Base-by-base conservation (phyloP, 2,113 vertebrate genomes). In the Sphyrna mokarran region DNA sequence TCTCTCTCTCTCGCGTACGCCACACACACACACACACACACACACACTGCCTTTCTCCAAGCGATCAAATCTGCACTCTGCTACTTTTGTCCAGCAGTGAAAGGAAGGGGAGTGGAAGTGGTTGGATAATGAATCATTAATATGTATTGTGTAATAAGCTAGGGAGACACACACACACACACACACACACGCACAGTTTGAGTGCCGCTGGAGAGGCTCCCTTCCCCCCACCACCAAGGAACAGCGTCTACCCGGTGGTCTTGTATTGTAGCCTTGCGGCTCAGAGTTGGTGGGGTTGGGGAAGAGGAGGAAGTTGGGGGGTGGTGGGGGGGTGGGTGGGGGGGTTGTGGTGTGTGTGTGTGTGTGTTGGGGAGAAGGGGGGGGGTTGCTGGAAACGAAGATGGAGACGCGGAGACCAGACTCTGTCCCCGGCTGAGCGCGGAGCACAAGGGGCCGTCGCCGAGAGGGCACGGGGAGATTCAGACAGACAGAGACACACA, bases 71-170 rank as follows among this genome's bases (percentile, higher is more conserved):
- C 83, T 22, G 83, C 43, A 86, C 43, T 86, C 40, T 20, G 22
- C 83, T 86, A 37, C 83, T 48, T 22, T 20, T 86, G 83, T 23
- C 83, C 48, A 0, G 83, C 48, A 86, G 83, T 40, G 5, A 86
- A 86, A 6, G 66, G 66, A 2, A 3, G 66, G 66, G n/a, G 14
- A 1, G 66, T 0, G 13, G 66, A 18, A 1, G 66, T 0, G 16
- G 16, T 3, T 18, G 83, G 43, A 20, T 43, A 48, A 40, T 86
- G 83, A 43, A 48, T 86, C 43, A 86, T 86, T 40, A 86, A 86
- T 86, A 43, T 40, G 83, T 48, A 86, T 86, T 86, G 83, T 86
- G 83, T 23, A 86, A 86, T 86, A 86, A 68, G 83, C 43, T 40
- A 9, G 83, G 9, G 83, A 86, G 83, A 86, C 83, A 86, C 83